Evolutionary conservation across 2,888 invertebrate genomes (phyloP).

Genomic region (Carterocephalus palaemon): DNA sequence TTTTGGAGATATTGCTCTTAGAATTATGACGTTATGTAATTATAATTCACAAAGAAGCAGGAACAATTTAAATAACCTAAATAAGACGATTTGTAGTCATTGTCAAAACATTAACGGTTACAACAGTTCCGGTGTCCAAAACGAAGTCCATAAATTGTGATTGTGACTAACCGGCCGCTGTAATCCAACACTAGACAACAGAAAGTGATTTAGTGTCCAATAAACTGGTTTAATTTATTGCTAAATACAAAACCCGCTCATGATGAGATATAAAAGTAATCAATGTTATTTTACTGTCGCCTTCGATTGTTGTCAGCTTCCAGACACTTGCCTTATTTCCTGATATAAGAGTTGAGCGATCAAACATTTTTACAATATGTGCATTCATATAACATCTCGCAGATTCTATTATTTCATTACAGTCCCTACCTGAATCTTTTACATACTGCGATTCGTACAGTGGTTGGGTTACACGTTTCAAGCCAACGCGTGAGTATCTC

Average conservation of each 20-base stretch:
- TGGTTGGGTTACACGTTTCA: no score
- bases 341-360: neutral
- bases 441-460: no score
- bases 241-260: slow-evolving; percentile 37
- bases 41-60: no score
- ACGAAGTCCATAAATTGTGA: slow-evolving; percentile 34
- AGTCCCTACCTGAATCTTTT: no score
- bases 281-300: slow-evolving; percentile 32
- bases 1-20: no score
- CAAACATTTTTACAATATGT: no score
- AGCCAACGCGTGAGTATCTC: no score
- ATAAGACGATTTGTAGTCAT: slow-evolving; percentile 22
- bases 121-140: slow-evolving; percentile 27
- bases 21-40: no score
- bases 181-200: slow-evolving; percentile 45
- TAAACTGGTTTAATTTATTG: slow-evolving; percentile 43
- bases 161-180: slow-evolving; percentile 41
- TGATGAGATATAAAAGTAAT: slow-evolving; percentile 35
- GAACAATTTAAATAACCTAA: slow-evolving; percentile 30
- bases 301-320: slow-evolving; percentile 26
- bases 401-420: no score
- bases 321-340: neutral
- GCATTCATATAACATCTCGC: no score
- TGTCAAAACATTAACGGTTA: slow-evolving; percentile 29
- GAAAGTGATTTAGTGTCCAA: slow-evolving; percentile 51